Percentiles rank a stretch among this genome's conserved stretches.
phyloP scores from a whole-genome alignment of 2,888 invertebrate species.

The Agriopis leucophaearia region DNA sequence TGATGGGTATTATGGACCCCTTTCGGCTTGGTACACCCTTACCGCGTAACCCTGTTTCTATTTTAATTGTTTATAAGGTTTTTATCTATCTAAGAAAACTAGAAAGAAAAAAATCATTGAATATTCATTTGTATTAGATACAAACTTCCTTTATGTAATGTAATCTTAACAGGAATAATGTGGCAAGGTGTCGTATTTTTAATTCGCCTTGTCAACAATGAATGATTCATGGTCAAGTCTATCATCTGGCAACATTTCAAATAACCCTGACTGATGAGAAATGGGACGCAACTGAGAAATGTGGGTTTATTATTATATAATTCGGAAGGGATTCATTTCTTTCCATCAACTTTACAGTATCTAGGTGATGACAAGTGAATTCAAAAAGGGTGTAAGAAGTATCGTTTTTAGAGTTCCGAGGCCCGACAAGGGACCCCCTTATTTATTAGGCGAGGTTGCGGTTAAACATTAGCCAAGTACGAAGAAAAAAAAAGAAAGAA shows the following conservation, averaged over 20 bases:
- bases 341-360: not conserved
- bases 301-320: constrained; percentile 18
- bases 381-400: not conserved
- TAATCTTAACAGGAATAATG: constrained; percentile 22
- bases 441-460: no score
- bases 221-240: constrained; percentile 65
- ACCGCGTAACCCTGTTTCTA: no score
- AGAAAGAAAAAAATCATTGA: no score
- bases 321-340: constrained; percentile 8
- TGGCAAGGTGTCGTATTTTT: constrained; percentile 54
- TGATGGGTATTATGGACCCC: no score
- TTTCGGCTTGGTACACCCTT: no score
- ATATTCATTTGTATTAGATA: not conserved
- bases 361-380: not conserved
- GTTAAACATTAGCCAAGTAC: no score
- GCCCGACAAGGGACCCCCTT: no score
- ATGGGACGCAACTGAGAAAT: constrained; percentile 19
- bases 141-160: not conserved
- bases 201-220: constrained; percentile 60
- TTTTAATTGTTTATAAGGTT: no score
- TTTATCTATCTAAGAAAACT: no score
- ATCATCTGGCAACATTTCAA: constrained; percentile 68
- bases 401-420: not conserved
- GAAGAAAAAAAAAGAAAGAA: no score
- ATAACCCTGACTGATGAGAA: constrained; percentile 58